Evolutionary conservation across 2,113 vertebrate genomes (phyloP), one percentile per base, ranked within the genome.

Genomic region (Epinephelus fuscoguttatus): DNA sequence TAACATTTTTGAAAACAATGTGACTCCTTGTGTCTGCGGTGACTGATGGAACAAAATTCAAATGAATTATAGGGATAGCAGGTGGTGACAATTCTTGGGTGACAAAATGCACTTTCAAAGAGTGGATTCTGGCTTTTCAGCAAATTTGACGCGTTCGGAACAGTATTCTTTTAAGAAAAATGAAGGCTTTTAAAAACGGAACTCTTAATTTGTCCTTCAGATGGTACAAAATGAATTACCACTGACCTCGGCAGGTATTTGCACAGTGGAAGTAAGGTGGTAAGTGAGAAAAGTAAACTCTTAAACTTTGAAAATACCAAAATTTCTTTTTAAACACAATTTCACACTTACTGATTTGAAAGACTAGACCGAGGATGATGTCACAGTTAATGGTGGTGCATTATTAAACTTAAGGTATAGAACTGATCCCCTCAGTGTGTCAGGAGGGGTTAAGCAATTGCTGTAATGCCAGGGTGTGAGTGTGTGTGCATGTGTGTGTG

Each of bases 181-280:
- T 3, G n/a, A 73, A 70, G 12, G 7, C n/a, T 55, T 71, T 84
- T 67, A 60, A 53, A 7, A 49, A 49, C 23, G 21, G 21, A 76
- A 56, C 53, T 25, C 40, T 72, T 69, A 0, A 50, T 86, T 85
- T 75, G 82, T 74, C 75, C 88, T 92, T 84, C 75, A 73, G 30
- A 33, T 53, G 14, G n/a, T 19, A 55, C 47, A 42, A 63, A 76
- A 10, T 73, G 52, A 88, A 61, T 81, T 57, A 40, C 61, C 52
- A 6, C 61, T 75, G 59, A 75, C 49, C 73, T 71, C n/a, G 59
- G 75, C 77, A 80, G 69, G 78, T 88, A 82, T 53, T 55, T 75
- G n/a, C 64, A 37, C 45, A 19, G 6, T 42, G 17, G 42, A 49
- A 62, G 53, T 49, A 33, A 68, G 77, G 75, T 61, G 74, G 67